phyloP scores from a whole-genome alignment of 2,113 vertebrate genomes.

The Actenoides lindsayi region DNA sequence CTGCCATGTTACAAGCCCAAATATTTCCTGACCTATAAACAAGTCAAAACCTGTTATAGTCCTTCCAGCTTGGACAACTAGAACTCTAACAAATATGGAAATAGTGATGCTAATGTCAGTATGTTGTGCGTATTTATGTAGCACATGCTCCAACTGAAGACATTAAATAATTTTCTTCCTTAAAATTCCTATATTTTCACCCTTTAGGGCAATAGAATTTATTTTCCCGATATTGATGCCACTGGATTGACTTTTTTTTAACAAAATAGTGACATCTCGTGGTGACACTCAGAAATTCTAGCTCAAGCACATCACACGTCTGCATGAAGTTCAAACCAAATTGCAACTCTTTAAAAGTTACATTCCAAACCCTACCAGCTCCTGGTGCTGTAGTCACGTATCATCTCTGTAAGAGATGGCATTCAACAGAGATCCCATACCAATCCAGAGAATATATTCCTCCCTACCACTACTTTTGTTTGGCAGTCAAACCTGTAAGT shows the following conservation, averaged over 20 bases:
- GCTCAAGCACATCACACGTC: neutral
- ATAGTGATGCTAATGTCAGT: neutral
- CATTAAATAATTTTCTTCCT: neutral
- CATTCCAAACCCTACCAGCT: neutral
- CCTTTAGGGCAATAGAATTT: neutral
- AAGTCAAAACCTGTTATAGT: neutral
- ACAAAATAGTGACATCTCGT: conserved; percentile 75
- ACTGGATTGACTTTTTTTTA: neutral
- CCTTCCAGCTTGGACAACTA: neutral
- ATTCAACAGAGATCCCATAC: fast-evolving
- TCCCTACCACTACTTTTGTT: neutral
- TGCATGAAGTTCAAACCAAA: neutral
- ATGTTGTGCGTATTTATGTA: neutral
- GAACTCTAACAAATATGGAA: neutral
- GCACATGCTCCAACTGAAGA: neutral
- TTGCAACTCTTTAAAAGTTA: neutral
- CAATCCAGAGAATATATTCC: fast-evolving
- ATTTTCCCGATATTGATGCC: conserved; percentile 48
- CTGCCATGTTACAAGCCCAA: neutral
- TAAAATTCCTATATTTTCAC: neutral
- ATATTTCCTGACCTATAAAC: neutral
- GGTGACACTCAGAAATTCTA: conserved; percentile 49
- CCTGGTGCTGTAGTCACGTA: neutral
- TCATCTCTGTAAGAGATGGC: neutral
- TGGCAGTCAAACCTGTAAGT: neutral